These are phyloP conservation scores for Amphimedon queenslandica DNA, from an alignment of 37 sponge, comb jelly and placozoan species.

Conservation along the genomic window DNA sequence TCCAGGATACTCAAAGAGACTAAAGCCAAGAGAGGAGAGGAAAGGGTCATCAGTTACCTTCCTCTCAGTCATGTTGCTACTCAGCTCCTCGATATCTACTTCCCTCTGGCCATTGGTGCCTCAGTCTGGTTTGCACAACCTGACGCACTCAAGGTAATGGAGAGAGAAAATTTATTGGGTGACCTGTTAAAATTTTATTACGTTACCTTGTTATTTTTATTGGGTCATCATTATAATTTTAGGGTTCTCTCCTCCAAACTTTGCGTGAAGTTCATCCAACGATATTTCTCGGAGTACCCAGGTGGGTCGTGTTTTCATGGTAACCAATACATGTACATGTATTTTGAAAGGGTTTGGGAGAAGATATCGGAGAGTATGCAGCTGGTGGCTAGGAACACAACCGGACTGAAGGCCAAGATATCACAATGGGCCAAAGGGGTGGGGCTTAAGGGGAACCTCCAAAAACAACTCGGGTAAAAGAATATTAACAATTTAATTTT, in stretches of 20 bases:
- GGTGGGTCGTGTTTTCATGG: constrained; percentile 32
- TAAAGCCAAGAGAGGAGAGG: constrained; percentile 39
- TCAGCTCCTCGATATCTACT: constrained; percentile 77
- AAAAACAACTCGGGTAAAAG: constrained; percentile 47
- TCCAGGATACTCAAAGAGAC: constrained; percentile 5
- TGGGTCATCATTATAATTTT: no score
- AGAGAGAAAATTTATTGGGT: constrained; percentile 1
- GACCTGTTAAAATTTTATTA: background rate
- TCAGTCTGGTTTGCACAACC: constrained; percentile 89
- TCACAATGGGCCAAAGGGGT: constrained; percentile 76
- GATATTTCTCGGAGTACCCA: constrained; percentile 87
- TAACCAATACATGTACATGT: constrained; percentile 2
- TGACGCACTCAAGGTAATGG: constrained; percentile 76
- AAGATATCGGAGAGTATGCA: constrained; percentile 75
- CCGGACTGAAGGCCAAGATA: constrained; percentile 57
- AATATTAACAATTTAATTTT: background rate
- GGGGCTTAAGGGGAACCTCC: constrained; percentile 67
- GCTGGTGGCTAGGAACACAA: constrained; percentile 21
- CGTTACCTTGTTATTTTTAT: constrained; percentile 1
- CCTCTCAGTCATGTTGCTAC: constrained; percentile 83
- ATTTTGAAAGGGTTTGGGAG: constrained; percentile 76
- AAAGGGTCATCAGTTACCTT: constrained; percentile 78
- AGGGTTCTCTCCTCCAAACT: constrained; percentile 81
- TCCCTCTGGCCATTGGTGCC: constrained; percentile 28
- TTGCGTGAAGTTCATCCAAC: constrained; percentile 88